Conservation (phyloP, 2,888 invertebrate genomes). For the Chaetogeoica ovagalla region DNA sequence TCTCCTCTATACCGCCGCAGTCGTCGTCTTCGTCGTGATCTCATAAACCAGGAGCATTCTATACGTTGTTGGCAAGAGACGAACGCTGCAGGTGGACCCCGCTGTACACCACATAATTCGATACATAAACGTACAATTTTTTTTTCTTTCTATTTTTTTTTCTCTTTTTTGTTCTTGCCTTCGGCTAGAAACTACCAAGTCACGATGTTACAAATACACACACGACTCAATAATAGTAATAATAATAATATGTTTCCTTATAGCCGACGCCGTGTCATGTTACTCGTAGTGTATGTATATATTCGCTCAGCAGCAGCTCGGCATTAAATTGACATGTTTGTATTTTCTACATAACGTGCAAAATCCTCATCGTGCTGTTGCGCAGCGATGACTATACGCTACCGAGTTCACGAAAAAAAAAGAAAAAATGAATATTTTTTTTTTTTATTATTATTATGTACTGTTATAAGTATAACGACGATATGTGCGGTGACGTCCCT, state of each 20-base stretch:
- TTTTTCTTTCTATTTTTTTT: neutral
- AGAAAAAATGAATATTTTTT: too few species aligned
- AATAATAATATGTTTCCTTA: constrained; percentile 37
- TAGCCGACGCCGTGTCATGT: constrained; percentile 17
- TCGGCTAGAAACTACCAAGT: constrained; percentile 27
- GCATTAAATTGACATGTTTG: constrained; percentile 47
- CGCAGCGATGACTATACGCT: neutral
- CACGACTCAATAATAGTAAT: constrained; percentile 40
- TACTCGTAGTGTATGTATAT: neutral
- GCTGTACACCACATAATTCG: neutral
- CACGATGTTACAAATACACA: constrained; percentile 34
- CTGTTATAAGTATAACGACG: too few species aligned
- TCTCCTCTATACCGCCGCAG: neutral
- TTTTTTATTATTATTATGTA: too few species aligned
- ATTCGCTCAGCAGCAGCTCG: neutral
- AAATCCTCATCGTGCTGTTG: neutral
- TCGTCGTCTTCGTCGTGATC: constrained; percentile 48
- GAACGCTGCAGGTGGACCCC: constrained; percentile 23
- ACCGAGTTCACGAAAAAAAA: neutral
- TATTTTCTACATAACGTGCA: neutral
- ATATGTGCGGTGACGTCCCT: too few species aligned
- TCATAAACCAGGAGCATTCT: constrained; percentile 45
- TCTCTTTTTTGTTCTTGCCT: neutral
- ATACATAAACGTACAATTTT: neutral
- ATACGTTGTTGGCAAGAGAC: neutral